Evolutionary conservation across 2,888 invertebrate genomes (phyloP), one percentile per base, ranked within the genome.

Genomic region (Melanostoma mellinum): DNA sequence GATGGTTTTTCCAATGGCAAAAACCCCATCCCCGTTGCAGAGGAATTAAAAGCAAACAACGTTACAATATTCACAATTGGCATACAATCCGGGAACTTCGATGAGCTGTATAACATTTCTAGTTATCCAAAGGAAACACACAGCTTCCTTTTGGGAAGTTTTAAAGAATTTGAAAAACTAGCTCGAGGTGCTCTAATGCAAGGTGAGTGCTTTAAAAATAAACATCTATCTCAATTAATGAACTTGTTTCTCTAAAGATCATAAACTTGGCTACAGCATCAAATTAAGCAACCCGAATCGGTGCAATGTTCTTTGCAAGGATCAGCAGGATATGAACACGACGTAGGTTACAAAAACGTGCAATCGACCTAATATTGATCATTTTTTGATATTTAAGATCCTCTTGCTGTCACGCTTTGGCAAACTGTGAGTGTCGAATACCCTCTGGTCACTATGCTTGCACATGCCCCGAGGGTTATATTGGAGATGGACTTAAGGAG

Each of bases 1-100:
- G 95, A 95, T 87, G 95, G 95, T 9, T 95, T 94, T 88, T 94
- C 94, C 4, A 95, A 94, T 88, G 94, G 94, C 1, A 94, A 94
- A 0, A 93, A 94, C 90, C 95, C 95, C 0, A 90, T 93, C 6
- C 93, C 93, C 0, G 91, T 93, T 2, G 94, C 95, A 0, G 91
- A 91, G 52, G 89, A 92, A 48, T 89, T 95, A 3, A 93, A 93
- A 87, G 46, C 78, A 5, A 90, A 92, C 40, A 92, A 92, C 42
- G 92, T 92, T 0, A 92, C 91, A 1, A 92, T 94, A 68, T 93
- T 93, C 84, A 93, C 93, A 0, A 92, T 93, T 69, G 93, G 90
- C 65, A 94, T 95, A 68, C 91, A 92, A 84, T 94, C 93, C 86
- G 95, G 95, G 9, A 95, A 95, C 88, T 93, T 93, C 42, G 92